phyloP scores from a whole-genome alignment of 64 coral and sea anemone genomes.

The Catalaphyllia jardinei region DNA sequence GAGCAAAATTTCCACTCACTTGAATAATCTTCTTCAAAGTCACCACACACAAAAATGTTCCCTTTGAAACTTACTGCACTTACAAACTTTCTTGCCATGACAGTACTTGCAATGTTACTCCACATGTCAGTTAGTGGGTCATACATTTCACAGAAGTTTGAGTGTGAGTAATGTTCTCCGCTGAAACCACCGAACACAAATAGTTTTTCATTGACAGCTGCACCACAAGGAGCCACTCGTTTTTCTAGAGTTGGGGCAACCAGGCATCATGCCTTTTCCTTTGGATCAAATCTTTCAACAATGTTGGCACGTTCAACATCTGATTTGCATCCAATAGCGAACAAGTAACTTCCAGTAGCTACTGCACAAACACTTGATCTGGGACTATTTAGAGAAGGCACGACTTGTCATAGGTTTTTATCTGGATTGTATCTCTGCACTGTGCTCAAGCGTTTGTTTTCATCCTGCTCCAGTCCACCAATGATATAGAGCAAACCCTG shows the following conservation, averaged over 20 bases:
- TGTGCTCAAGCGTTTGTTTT: not conserved
- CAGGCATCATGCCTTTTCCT: constrained; percentile 27
- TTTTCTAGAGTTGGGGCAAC: constrained; percentile 16
- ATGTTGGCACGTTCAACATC: constrained; percentile 11
- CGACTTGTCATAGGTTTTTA: constrained; percentile 27
- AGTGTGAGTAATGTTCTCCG: not conserved
- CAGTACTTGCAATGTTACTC: not conserved
- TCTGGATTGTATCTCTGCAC: constrained; percentile 40
- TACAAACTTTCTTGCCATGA: not conserved
- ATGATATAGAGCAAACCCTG: constrained; percentile 38
- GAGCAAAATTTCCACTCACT: not conserved
- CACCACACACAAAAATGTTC: not conserved
- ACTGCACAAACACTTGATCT: no score
- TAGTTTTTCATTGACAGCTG: constrained; percentile 35
- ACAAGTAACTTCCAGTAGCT: constrained; percentile 51
- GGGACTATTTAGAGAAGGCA: constrained; percentile 3
- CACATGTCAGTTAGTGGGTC: not conserved
- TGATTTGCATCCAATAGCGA: constrained; percentile 58
- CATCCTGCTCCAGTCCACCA: constrained; percentile 30
- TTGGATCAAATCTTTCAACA: constrained; percentile 62
- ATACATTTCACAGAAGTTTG: constrained; percentile 46
- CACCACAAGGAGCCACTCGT: constrained; percentile 38
- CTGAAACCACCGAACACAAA: constrained; percentile 51
- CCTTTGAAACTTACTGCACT: not conserved
- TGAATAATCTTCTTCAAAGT: not conserved